Conservation (phyloP, 2,113 vertebrate genomes). For the Nibea albiflora region DNA sequence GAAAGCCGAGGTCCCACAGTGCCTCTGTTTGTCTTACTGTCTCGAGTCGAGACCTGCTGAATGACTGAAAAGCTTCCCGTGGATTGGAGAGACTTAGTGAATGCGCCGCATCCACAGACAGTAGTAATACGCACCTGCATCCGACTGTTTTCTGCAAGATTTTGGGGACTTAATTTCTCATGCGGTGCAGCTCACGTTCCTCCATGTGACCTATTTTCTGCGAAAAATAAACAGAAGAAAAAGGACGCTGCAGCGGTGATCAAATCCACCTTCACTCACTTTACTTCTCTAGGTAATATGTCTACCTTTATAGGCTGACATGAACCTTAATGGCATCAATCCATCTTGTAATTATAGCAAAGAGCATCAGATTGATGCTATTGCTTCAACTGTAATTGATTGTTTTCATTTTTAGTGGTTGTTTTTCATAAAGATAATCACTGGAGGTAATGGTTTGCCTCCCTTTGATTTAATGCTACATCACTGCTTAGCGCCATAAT, state of each 20-base stretch:
- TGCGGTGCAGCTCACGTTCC: neutral
- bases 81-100: neutral
- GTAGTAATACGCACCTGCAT: neutral
- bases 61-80: slow-evolving; percentile 3
- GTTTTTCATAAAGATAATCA: slow-evolving; percentile 14
- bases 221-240: neutral
- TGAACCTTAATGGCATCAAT: neutral
- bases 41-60: neutral
- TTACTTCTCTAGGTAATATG: neutral
- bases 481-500: slow-evolving; percentile 21
- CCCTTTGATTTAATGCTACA: slow-evolving; percentile 31
- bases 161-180: neutral
- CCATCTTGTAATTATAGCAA: neutral
- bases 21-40: neutral
- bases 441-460: slow-evolving; percentile 5
- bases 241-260: neutral
- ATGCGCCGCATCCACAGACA: neutral
- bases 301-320: neutral
- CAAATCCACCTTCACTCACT: neutral
- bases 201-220: slow-evolving; percentile 9
- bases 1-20: neutral
- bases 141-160: neutral
- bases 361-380: neutral
- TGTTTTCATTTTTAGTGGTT: neutral
- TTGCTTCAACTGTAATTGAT: neutral